phyloP scores from a whole-genome alignment of 1,140 invertebrate species.

The Arion vulgaris region DNA sequence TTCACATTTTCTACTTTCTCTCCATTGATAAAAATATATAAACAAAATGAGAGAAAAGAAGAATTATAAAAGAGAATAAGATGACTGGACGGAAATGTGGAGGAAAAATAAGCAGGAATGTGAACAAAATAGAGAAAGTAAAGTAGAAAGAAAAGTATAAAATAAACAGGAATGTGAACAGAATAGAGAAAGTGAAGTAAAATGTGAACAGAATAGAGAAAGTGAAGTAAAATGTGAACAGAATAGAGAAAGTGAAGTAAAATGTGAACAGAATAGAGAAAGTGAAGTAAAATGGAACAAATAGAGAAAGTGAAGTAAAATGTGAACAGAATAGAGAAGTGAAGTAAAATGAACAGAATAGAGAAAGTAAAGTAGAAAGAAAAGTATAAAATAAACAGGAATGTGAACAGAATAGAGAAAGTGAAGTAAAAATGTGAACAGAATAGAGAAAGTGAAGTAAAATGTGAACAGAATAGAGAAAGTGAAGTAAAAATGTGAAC shows the following conservation, averaged over 20 bases:
- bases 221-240: background rate
- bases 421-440: background rate
- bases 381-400: too few species aligned
- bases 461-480: background rate
- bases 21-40: too few species aligned
- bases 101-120: background rate
- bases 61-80: background rate
- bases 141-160: background rate
- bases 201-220: background rate
- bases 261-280: background rate
- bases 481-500: background rate
- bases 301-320: background rate
- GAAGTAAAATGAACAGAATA: too few species aligned
- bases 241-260: background rate
- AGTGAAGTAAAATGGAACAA: background rate
- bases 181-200: background rate
- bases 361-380: too few species aligned
- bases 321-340: too few species aligned
- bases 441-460: conserved; percentile 4
- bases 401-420: background rate
- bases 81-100: background rate
- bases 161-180: background rate
- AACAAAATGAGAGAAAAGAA: too few species aligned
- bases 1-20: too few species aligned
- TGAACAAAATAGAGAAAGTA: background rate